Conservation (phyloP, 2,113 vertebrate genomes). For the Chaetorhynchus papuensis region DNA sequence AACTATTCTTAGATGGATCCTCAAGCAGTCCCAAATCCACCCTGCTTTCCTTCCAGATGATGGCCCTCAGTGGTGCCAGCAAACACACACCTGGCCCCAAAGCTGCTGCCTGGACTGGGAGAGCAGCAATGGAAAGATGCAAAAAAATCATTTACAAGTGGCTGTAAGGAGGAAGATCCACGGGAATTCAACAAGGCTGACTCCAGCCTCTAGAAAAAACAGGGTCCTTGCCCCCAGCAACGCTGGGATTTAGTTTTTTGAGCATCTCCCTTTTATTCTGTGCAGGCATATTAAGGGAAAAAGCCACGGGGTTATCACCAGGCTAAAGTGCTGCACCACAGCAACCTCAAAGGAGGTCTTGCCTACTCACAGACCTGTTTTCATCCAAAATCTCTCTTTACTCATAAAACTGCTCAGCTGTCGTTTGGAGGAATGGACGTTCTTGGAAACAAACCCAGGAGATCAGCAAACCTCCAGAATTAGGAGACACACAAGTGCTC, state of each 20-base stretch:
- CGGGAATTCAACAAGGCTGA: not conserved
- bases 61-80: not conserved
- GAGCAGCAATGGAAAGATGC: not conserved
- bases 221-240: not conserved
- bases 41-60: not conserved
- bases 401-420: not conserved
- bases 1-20: not conserved
- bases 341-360: not conserved
- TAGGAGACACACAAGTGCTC: not conserved
- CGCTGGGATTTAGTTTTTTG: not conserved
- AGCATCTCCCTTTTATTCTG: not conserved
- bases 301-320: not conserved
- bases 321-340: not conserved
- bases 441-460: not conserved
- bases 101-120: not conserved
- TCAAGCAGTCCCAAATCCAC: not conserved
- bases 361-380: not conserved
- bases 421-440: not conserved
- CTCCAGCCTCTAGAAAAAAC: not conserved
- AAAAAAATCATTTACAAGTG: not conserved
- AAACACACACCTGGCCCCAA: not conserved
- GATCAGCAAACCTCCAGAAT: not conserved
- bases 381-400: not conserved
- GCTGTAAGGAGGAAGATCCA: not conserved
- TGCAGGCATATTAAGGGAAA: not conserved